These are phyloP conservation scores for Nothoprocta perdicaria DNA, from an alignment of 2,113 vertebrate genomes.

Conservation along the genomic window DNA sequence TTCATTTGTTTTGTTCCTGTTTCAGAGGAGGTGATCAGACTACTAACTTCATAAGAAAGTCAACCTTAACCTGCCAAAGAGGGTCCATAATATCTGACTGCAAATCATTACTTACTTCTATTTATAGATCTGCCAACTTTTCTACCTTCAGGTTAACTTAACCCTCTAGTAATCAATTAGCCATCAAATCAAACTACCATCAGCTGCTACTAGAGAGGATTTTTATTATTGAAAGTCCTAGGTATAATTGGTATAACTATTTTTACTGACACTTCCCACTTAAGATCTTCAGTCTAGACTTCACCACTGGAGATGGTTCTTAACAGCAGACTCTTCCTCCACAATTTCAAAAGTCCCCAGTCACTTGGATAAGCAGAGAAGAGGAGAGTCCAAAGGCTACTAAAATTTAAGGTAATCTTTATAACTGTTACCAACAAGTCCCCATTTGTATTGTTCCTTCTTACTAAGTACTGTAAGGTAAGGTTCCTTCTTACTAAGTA, in stretches of 20 bases:
- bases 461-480: neutral
- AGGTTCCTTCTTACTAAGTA: slow-evolving; percentile 45
- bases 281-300: neutral
- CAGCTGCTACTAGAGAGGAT: neutral
- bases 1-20: neutral
- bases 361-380: slow-evolving; percentile 35
- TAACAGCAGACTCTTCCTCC: neutral
- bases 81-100: neutral
- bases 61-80: neutral
- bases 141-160: slow-evolving; percentile 45
- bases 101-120: slow-evolving; percentile 17
- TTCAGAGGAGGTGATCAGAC: neutral
- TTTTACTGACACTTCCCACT: neutral
- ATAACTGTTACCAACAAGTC: slow-evolving; percentile 14
- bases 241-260: neutral
- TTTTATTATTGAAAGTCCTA: neutral
- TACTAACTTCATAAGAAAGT: neutral
- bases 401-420: slow-evolving; percentile 12
- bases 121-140: slow-evolving; percentile 11
- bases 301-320: neutral
- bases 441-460: slow-evolving; percentile 30
- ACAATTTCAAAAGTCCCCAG: slow-evolving; percentile 10
- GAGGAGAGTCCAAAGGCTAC: slow-evolving; percentile 28
- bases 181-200: neutral
- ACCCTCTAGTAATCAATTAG: neutral